Evolutionary conservation across 2,113 vertebrate species (phyloP), one percentile per base, ranked within the genome.

Genomic region (Prionailurus viverrinus): DNA sequence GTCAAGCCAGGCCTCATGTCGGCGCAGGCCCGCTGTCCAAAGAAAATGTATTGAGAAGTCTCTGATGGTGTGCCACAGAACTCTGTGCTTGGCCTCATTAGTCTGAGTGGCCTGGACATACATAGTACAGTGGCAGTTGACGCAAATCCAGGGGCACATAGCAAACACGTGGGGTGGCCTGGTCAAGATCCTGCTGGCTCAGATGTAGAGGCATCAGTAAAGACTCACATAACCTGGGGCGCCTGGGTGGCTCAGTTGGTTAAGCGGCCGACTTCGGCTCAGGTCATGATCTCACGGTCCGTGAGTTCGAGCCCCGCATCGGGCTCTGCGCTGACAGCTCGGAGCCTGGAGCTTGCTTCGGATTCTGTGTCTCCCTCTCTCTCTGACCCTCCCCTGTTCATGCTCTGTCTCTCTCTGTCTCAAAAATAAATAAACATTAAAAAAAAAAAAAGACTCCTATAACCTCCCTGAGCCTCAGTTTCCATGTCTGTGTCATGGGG

Each of bases 91-190:
- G 86, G 82, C 68, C 39, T n/a, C 19, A 14, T 18, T 25, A 4
- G 58, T 25, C n/a, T 92, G 5, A 39, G 9, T 12, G 45, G 31
- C 48, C 27, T 27, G 55, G 74, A 83, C 4, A 8, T 3, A 83
- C 4, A 6, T 3, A 18, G 16, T 7, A 5, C 7, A 51, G 1
- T 1, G 41, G 86, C 1, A 4, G 41, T 0, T 11, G 41, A 51
- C 55, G 93, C 25, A 58, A 18, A 14, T 41, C 16, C 14, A 48
- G 69, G 31, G 31, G 21, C 33, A 2, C 65, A 65, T 7, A 36
- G 36, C 23, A 31, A 31, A 58, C 2, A 23, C 1, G 5, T 1
- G 33, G 39, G 74, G 0, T 51, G 29, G 16, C 14, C 39, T 63
- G 71, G 39, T 33, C 68, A 25, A 23, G 68, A 6, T 5, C 39